phyloP scores from a whole-genome alignment of 2,113 vertebrate species.

The Uria aalge region DNA sequence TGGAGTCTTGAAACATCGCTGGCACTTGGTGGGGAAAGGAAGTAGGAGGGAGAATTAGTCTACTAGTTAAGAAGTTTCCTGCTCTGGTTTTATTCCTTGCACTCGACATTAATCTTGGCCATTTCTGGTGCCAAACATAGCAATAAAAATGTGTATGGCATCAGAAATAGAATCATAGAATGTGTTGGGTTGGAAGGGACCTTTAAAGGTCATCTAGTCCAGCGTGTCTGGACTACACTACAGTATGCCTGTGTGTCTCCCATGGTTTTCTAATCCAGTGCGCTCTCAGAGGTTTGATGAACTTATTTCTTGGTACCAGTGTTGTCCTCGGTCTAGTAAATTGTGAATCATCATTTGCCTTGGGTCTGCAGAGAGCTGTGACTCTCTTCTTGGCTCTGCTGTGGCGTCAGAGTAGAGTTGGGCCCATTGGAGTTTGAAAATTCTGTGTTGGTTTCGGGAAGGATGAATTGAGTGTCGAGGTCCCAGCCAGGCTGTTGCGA shows the following conservation, averaged over 20 bases:
- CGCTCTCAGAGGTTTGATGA: background rate
- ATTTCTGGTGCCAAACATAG: background rate
- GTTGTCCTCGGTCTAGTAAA: background rate
- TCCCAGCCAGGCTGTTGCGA: background rate
- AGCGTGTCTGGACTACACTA: too few species aligned
- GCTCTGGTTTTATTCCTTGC: background rate
- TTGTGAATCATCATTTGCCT: background rate
- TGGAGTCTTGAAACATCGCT: background rate
- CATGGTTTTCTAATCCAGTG: accelerated
- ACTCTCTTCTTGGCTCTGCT: background rate
- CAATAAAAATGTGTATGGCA: background rate
- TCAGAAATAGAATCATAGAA: background rate
- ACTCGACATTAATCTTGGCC: accelerated
- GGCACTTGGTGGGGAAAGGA: background rate
- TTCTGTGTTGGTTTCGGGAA: background rate
- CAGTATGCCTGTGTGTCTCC: accelerated
- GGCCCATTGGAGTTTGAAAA: background rate
- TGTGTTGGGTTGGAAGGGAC: too few species aligned
- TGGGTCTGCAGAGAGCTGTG: background rate
- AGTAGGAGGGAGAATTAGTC: background rate
- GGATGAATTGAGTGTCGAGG: accelerated
- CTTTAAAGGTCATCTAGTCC: too few species aligned
- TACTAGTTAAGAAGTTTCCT: background rate
- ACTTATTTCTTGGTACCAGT: background rate
- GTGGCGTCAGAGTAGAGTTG: too few species aligned